Conservation (phyloP, 2,888 invertebrate genomes). For the Girardia tigrina region DNA sequence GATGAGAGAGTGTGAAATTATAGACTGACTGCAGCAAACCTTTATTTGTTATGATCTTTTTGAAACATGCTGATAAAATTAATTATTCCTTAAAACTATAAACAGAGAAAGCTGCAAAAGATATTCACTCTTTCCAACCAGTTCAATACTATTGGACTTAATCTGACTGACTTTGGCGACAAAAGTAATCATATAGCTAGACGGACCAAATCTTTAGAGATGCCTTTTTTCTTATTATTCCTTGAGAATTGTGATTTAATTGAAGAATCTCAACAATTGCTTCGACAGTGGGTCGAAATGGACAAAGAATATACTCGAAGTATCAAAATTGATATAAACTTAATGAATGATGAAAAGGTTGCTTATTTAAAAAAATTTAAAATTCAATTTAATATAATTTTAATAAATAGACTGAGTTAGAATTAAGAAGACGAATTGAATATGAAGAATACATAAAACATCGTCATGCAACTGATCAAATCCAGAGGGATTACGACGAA, state of each 20-base stretch:
- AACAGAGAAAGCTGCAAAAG: background rate
- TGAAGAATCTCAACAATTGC: background rate
- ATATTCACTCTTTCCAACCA: background rate
- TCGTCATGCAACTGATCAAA: background rate
- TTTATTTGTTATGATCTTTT: too few species aligned
- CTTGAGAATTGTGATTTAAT: background rate
- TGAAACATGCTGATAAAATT: too few species aligned
- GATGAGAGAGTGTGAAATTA: too few species aligned
- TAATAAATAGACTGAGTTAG: background rate
- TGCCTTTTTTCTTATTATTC: slow-evolving; percentile 6
- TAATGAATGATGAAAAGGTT: background rate
- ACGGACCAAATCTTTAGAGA: background rate
- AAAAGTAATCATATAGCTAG: background rate
- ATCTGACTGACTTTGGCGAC: background rate
- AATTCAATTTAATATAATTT: too few species aligned
- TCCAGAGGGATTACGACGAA: background rate
- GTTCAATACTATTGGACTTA: background rate
- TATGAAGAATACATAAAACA: background rate
- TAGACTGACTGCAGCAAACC: too few species aligned
- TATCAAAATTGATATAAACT: background rate
- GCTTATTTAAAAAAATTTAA: background rate
- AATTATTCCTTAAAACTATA: too few species aligned
- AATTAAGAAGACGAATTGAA: background rate
- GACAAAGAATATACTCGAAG: background rate
- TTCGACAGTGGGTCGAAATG: background rate